A percentile compares a stretch with the other conserved stretches of the same genome.
These are phyloP conservation scores for Cirrhinus molitorella DNA, from an alignment of 2,797 vertebrate genomes.

Conservation along the genomic window DNA sequence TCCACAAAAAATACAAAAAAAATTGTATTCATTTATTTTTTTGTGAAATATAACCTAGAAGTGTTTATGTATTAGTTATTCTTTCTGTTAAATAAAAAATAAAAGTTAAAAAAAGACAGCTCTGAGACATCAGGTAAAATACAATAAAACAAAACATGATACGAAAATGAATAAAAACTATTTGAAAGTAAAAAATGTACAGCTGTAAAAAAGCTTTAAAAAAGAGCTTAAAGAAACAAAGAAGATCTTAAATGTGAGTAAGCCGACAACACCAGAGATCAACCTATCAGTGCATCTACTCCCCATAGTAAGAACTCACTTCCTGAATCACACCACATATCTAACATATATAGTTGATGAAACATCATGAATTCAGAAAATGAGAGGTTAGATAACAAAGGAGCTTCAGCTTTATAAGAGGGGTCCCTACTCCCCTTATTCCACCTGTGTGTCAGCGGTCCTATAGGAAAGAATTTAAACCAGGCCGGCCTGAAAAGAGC, in stretches of 20 bases:
- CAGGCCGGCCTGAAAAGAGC: conserved; percentile 71
- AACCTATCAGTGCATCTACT: background rate
- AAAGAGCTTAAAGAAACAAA: background rate
- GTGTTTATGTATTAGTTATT: background rate
- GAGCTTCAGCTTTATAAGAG: conserved; percentile 31
- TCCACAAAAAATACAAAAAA: background rate
- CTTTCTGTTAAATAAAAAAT: background rate
- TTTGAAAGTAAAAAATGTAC: background rate
- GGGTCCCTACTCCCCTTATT: conserved; percentile 59
- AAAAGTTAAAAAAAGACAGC: background rate
- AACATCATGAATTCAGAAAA: conserved; percentile 27
- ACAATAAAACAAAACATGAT: background rate
- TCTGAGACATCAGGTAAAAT: background rate
- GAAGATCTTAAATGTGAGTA: background rate
- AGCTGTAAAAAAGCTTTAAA: background rate
- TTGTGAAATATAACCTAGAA: background rate
- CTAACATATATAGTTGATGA: conserved; percentile 13
- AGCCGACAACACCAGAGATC: background rate
- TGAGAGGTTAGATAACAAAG: conserved; percentile 21
- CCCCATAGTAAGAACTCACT: background rate
- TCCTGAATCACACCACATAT: conserved; percentile 13
- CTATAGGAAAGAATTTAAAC: conserved; percentile 71
- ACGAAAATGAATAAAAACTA: background rate
- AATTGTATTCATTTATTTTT: background rate
- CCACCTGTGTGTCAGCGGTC: conserved; percentile 73